Base-by-base conservation (phyloP, 2,113 vertebrate genomes). In the Microtus ochrogaster region DNA sequence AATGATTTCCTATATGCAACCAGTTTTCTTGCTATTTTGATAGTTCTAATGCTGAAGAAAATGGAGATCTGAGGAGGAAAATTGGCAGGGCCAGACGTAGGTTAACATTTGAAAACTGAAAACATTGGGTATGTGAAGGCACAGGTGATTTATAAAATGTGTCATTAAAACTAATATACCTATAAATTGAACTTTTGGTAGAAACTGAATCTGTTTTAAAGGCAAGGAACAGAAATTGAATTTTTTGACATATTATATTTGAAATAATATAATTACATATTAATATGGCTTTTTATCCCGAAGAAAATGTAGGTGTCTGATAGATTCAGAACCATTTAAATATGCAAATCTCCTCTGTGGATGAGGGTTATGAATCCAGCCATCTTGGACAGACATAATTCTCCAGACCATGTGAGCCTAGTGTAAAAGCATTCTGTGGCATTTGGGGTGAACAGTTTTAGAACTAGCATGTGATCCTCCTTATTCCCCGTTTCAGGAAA, bases 281-380 rank as follows among this genome's bases (percentile, higher is more conserved):
- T 39, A 55, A 22, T 17, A 22, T 16, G 66, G 0, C 21, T 72
- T 77, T 83, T 74, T 39, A 82, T 36, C 4, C 28, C 63, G 49
- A 13, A 28, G 3, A 36, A 39, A 63, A 19, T 21, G 30, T 47
- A 0, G 36, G 3, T 0, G 3, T 77, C 33, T 73, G 4, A 3
- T 24, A 89, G 26, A 58, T 9, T 0, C 17, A 55, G 65, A 2
- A 47, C 17, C 39, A 12, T 78, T 36, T 47, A 66, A 33, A 33
- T 28, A 66, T 6, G 33, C 16, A 66, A 17, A 19, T 85, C 5
- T 44, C 16, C 5, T 44, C 61, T 13, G 13, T 39, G 28, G 4
- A 44, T 44, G 26, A 84, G 5, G 16, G 3, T 30, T 47, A 33
- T 47, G 16, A 47, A 47, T 47, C 24, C 17, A 47, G 28, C 28